phyloP scores from a whole-genome alignment of 2,113 vertebrate genomes.

The Todiramphus chloris region DNA sequence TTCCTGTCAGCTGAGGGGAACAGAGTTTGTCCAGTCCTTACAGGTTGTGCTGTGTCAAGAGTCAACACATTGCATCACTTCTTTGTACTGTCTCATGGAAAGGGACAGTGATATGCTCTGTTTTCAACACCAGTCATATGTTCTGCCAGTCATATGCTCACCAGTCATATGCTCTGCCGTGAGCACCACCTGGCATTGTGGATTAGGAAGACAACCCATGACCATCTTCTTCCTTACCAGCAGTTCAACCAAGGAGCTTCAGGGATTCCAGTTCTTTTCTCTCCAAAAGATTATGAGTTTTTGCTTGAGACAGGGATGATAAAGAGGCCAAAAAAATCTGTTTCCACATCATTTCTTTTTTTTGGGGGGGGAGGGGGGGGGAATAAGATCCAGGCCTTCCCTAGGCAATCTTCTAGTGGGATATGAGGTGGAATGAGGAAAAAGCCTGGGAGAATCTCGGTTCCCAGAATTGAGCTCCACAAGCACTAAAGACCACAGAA shows the following conservation, averaged over 20 bases:
- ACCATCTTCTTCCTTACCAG: neutral
- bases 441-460: neutral
- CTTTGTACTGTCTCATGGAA: neutral
- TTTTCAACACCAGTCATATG: rapidly evolving
- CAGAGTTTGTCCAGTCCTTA: neutral
- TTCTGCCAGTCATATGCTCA: neutral
- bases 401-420: neutral
- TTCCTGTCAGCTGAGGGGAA: neutral
- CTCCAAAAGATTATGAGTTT: neutral
- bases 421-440: neutral
- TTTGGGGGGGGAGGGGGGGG: too few relatives aligned
- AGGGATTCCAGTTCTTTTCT: neutral
- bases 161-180: neutral
- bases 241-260: neutral
- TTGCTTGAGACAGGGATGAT: neutral
- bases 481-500: neutral
- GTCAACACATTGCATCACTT: neutral
- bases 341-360: neutral
- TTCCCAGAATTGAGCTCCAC: neutral
- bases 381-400: neutral
- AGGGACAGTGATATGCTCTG: neutral
- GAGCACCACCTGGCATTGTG: neutral
- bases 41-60: neutral
- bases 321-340: neutral
- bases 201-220: neutral